phyloP scores from a whole-genome alignment of 2,797 vertebrate species.

The Myotis vivesi region DNA sequence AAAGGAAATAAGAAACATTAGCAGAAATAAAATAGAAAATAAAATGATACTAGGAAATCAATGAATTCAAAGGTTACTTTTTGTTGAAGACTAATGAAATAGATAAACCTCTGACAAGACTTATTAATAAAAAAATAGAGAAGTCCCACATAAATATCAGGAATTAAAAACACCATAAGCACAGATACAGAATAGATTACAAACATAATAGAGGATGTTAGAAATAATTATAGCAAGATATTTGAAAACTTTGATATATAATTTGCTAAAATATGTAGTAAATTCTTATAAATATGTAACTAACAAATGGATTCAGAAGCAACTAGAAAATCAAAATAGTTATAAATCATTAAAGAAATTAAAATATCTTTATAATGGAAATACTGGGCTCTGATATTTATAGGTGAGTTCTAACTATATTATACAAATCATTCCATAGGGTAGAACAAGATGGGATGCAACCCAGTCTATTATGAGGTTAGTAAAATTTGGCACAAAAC shows the following conservation, averaged over 20 bases:
- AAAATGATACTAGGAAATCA: background rate
- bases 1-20: background rate
- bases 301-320: constrained; percentile 1
- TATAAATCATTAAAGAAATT: constrained; percentile 16
- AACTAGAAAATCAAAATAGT: constrained; percentile 20
- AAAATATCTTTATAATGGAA: background rate
- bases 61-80: background rate
- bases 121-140: background rate
- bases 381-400: background rate
- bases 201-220: background rate
- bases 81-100: background rate
- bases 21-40: background rate
- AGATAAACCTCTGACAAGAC: background rate
- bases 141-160: background rate
- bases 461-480: background rate
- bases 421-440: background rate
- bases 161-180: background rate
- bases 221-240: background rate
- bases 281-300: background rate
- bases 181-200: background rate
- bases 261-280: background rate
- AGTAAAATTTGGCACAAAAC: constrained; percentile 6
- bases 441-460: background rate
- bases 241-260: background rate
- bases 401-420: background rate